These are phyloP conservation scores for Acrossocheilus wenchowensis DNA, from an alignment of 2,797 vertebrate species.

Conservation along the genomic window DNA sequence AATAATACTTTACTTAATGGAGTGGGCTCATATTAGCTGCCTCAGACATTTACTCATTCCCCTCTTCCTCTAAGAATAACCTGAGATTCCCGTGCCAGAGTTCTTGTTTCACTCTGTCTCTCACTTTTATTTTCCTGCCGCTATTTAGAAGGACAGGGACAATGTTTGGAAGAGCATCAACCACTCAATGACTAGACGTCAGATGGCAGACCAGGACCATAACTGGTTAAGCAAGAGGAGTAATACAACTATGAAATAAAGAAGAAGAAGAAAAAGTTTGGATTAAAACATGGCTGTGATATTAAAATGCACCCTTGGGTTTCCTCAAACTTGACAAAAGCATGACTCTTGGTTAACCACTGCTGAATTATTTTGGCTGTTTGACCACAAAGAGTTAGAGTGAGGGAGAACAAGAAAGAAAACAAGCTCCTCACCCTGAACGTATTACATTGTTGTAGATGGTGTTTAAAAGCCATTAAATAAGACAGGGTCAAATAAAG, in stretches of 20 bases:
- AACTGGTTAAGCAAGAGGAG: constrained; percentile 24
- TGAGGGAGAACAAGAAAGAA: constrained; percentile 59
- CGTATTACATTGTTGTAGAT: constrained; percentile 17
- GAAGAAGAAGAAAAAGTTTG: constrained; percentile 10
- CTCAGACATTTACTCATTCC: constrained; percentile 83
- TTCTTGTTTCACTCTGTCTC: constrained; percentile 57
- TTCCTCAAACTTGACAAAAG: constrained; percentile 45
- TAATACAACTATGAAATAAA: background rate
- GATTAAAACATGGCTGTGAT: constrained; percentile 34
- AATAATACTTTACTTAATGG: constrained; percentile 75
- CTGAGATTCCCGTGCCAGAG: constrained; percentile 67
- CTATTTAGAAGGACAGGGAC: constrained; percentile 59
- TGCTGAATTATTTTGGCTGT: constrained; percentile 45
- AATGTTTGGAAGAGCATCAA: constrained; percentile 57
- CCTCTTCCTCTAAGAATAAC: constrained; percentile 79
- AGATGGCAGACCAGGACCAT: constrained; percentile 29
- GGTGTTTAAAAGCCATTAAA: constrained; percentile 9
- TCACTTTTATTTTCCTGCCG: constrained; percentile 58
- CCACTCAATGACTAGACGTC: constrained; percentile 34
- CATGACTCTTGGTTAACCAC: constrained; percentile 57
- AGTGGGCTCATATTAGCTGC: constrained; percentile 70
- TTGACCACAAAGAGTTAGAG: constrained; percentile 48
- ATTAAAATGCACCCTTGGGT: constrained; percentile 27
- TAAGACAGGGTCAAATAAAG: background rate
- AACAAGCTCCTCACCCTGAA: constrained; percentile 54